These are phyloP conservation scores for Pseudolycoriella hygida DNA, from an alignment of 2,888 invertebrate genomes.

Conservation along the genomic window DNA sequence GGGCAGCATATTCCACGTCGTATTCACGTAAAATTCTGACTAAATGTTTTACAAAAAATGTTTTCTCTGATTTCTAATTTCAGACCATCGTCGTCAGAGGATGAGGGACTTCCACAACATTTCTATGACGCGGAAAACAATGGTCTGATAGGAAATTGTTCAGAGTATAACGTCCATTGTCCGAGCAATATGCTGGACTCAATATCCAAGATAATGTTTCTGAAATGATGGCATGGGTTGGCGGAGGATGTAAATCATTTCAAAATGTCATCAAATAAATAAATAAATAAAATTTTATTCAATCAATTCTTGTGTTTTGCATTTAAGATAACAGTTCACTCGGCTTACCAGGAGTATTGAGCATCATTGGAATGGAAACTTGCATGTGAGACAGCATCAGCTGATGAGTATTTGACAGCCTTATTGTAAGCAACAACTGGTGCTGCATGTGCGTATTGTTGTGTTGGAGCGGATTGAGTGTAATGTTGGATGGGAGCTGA, in stretches of 20 bases:
- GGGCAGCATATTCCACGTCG: not conserved
- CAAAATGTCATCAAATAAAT: too few relatives aligned
- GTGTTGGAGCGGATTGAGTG: not conserved
- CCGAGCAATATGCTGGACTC: not conserved
- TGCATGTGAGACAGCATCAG: constrained; percentile 3
- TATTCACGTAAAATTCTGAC: not conserved
- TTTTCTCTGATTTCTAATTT: not conserved
- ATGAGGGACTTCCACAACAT: not conserved
- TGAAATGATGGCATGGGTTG: too few relatives aligned
- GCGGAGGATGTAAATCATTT: too few relatives aligned
- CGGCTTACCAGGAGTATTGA: constrained; percentile 4
- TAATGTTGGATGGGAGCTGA: not conserved
- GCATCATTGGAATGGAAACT: constrained; percentile 2
- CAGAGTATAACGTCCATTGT: not conserved
- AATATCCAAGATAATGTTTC: not conserved
- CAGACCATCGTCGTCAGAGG: not conserved
- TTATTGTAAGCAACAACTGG: constrained; percentile 2
- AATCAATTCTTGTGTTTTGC: too few relatives aligned
- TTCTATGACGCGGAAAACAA: not conserved
- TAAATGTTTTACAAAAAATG: too few relatives aligned
- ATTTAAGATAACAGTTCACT: too few relatives aligned
- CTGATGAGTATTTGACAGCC: constrained; percentile 5
- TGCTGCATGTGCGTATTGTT: constrained; percentile 4
- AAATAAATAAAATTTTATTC: too few relatives aligned
- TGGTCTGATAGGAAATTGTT: not conserved